phyloP scores from a whole-genome alignment of 2,797 vertebrate species.

The Eutrigla gurnardus region DNA sequence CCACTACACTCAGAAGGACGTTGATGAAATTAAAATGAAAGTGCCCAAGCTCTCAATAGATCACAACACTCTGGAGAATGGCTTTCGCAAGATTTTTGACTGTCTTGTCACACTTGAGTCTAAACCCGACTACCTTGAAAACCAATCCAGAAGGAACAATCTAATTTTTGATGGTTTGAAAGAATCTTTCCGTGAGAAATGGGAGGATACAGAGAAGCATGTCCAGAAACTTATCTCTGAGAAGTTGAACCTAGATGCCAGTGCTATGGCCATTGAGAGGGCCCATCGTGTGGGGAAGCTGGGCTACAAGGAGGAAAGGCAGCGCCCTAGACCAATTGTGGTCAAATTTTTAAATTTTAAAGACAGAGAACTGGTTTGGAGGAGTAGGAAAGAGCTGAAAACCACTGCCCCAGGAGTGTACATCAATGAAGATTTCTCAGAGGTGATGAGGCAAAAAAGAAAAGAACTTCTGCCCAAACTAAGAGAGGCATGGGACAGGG shows the following conservation, averaged over 20 bases:
- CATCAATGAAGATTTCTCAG: not conserved
- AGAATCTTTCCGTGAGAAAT: not conserved
- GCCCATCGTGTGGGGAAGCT: not conserved
- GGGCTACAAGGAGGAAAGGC: no score
- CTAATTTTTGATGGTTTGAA: not conserved
- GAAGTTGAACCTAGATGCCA: not conserved
- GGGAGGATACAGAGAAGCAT: not conserved
- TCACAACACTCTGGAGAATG: not conserved
- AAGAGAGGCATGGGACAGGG: not conserved
- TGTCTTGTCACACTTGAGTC: not conserved
- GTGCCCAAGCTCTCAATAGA: not conserved
- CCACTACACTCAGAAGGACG: not conserved
- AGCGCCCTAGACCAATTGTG: not conserved
- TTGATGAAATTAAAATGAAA: not conserved
- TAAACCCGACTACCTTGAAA: not conserved
- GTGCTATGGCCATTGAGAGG: not conserved
- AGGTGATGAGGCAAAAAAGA: not conserved
- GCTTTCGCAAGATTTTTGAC: not conserved
- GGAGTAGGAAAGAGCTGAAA: not conserved
- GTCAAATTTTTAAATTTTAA: not conserved
- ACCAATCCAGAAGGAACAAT: not conserved
- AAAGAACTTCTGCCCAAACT: not conserved
- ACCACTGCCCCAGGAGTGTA: not conserved
- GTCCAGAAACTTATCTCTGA: not conserved
- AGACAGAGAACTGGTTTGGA: not conserved